Evolutionary conservation across 2,888 invertebrate species (phyloP).

Genomic region (Cataglyphis altisquamis): DNA sequence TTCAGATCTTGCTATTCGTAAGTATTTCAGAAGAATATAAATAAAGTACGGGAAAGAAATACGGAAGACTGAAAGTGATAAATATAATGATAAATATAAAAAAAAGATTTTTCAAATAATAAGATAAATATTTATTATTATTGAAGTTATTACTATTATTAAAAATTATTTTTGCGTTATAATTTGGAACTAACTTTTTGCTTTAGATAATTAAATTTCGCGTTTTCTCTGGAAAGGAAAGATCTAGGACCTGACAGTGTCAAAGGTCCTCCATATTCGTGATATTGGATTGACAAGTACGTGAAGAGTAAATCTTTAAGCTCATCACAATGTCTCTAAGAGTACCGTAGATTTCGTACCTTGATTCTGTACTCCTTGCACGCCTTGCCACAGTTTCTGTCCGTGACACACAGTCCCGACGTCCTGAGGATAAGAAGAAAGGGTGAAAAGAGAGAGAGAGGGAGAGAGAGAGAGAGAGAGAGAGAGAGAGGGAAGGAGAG

Average conservation of each 20-base stretch:
- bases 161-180: background rate
- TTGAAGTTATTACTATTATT: background rate
- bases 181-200: background rate
- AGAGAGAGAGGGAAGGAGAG: background rate
- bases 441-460: background rate
- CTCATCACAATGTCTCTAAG: slow-evolving; percentile 49
- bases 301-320: slow-evolving; percentile 63
- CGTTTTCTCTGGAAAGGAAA: background rate
- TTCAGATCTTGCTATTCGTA: background rate
- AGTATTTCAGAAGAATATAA: background rate
- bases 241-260: slow-evolving; percentile 27
- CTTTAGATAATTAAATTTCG: slow-evolving; percentile 8
- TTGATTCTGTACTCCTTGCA: slow-evolving; percentile 68
- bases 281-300: slow-evolving; percentile 39
- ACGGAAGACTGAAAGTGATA: too few relatives aligned
- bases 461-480: background rate
- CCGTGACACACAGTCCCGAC: slow-evolving; percentile 71
- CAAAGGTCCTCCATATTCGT: slow-evolving; percentile 28
- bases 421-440: slow-evolving; percentile 62
- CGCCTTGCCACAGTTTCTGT: slow-evolving; percentile 71
- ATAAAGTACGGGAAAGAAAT: background rate
- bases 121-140: background rate
- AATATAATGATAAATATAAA: background rate
- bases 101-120: background rate
- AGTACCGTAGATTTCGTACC: slow-evolving; percentile 61